Conservation (phyloP, 2,113 vertebrate species). For the Ammodytes marinus region DNA sequence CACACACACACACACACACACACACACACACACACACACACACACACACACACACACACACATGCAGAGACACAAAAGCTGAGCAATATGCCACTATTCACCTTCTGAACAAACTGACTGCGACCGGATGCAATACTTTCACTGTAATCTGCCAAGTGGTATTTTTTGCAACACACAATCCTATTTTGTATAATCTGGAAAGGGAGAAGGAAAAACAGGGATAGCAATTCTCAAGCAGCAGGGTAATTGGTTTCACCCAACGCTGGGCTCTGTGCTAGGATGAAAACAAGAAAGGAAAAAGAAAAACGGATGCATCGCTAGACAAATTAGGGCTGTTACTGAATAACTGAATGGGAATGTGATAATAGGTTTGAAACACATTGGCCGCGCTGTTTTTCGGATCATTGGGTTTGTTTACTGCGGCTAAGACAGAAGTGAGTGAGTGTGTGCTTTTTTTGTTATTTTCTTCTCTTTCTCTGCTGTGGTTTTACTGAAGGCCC, state of each 20-base stretch:
- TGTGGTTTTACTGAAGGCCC: neutral
- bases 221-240: neutral
- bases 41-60: constrained; percentile 15
- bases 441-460: neutral
- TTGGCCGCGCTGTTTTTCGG: constrained; percentile 7
- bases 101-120: constrained; percentile 25
- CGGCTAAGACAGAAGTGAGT: neutral
- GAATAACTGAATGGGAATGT: neutral
- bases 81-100: constrained; percentile 19
- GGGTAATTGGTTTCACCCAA: constrained; percentile 45
- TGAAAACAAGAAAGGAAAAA: neutral
- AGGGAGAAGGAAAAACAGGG: constrained; percentile 4
- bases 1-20: constrained; percentile 15
- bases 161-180: constrained; percentile 31
- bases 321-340: neutral
- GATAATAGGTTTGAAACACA: neutral
- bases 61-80: neutral
- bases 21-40: constrained; percentile 14
- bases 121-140: neutral
- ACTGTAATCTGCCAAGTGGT: constrained; percentile 17
- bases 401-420: constrained; percentile 28
- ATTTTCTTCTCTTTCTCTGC: neutral
- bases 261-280: neutral
- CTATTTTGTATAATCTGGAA: constrained; percentile 19
- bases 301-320: constrained; percentile 7